These are phyloP conservation scores for Graptemys geographica DNA, from an alignment of 2,797 vertebrate genomes.

Conservation along the genomic window DNA sequence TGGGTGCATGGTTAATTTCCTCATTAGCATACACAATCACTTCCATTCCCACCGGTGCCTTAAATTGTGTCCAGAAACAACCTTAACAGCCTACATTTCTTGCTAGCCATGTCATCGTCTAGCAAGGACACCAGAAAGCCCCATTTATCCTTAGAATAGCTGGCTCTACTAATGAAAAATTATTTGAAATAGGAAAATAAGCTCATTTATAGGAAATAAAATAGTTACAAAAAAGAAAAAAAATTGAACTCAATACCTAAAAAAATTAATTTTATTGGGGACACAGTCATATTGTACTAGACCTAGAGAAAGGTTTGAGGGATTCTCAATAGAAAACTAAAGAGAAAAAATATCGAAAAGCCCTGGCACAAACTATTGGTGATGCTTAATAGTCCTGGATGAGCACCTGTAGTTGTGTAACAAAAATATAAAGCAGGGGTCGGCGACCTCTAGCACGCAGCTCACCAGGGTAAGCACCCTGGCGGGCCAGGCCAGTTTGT, in stretches of 20 bases:
- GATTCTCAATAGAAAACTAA: neutral
- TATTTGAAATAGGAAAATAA: neutral
- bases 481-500: too few relatives aligned
- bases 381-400: neutral
- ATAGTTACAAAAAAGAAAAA: neutral
- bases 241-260: neutral
- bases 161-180: neutral
- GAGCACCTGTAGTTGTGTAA: neutral
- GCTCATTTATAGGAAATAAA: neutral
- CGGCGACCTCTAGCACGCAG: too few relatives aligned
- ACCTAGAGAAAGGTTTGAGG: neutral
- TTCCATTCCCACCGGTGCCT: neutral
- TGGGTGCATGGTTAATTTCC: neutral
- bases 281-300: neutral
- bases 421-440: neutral
- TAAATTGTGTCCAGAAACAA: neutral
- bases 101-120: neutral
- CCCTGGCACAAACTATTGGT: neutral
- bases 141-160: neutral
- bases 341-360: neutral
- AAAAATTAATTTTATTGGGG: neutral
- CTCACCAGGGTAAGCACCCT: too few relatives aligned
- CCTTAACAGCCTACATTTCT: neutral
- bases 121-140: neutral
- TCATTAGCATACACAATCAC: neutral